Conservation (phyloP, 2,113 vertebrate species). For the Pongo pygmaeus region DNA sequence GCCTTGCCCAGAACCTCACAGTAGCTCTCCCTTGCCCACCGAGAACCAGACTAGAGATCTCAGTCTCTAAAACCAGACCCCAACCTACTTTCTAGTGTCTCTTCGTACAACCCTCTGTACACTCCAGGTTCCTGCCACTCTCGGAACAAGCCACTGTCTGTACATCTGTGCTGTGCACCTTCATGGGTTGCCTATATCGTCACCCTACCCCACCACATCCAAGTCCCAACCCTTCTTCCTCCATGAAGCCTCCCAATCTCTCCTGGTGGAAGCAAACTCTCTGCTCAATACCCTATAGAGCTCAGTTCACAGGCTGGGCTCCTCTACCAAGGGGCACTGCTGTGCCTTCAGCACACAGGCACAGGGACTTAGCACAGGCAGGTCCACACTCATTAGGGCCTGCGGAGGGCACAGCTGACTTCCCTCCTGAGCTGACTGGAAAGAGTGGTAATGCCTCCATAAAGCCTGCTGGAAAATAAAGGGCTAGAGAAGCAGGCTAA, state of each 20-base stretch:
- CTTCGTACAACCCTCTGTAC: neutral
- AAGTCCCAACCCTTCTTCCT: rapidly evolving
- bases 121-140: neutral
- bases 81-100: neutral
- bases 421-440: neutral
- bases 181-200: rapidly evolving
- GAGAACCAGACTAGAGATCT: neutral
- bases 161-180: rapidly evolving
- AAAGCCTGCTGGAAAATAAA: neutral
- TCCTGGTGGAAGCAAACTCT: neutral
- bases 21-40: neutral
- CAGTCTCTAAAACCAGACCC: too few species aligned
- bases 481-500: neutral
- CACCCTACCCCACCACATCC: rapidly evolving
- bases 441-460: neutral
- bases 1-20: neutral
- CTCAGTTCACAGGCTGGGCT: neutral
- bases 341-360: rapidly evolving
- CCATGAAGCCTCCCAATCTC: rapidly evolving
- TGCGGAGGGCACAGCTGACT: rapidly evolving
- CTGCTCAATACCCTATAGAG: rapidly evolving
- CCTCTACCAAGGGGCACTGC: rapidly evolving
- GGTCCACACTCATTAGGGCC: neutral
- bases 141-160: neutral
- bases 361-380: rapidly evolving